Base-by-base conservation (phyloP, 2,888 invertebrate genomes). In the Parnassius smintheus region DNA sequence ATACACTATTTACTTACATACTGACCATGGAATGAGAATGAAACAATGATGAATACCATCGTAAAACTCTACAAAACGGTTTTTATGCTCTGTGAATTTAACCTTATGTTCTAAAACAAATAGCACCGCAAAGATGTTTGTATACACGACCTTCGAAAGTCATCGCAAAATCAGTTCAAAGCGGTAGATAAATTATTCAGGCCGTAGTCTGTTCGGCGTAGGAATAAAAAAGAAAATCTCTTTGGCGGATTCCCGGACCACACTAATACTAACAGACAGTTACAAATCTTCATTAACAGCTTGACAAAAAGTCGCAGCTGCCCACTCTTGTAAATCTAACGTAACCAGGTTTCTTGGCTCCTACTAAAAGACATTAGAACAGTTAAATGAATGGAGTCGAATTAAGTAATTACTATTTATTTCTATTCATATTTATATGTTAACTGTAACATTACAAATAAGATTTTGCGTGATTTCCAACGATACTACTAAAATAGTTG, bases 231-330 rank as follows among this genome's bases (percentile, higher is more conserved):
- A 80, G 78, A 71, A 75, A 72, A 75, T 80, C 76, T 74, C 75
- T 79, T 82, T 77, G 80, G 79, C 76, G 77, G 76, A 73, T 66
- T 65, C 65, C 67, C 74, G 70, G 81, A 80, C 83, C 84, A 82
- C 83, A 80, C 80, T 80, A 82, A 81, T 78, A 73, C 71, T 72
- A 75, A 73, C 78, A 70, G 83, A 78, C 82, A 78, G 82, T 77
- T 80, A 87, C 86, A 86, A 86, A 87, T 86, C 84, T 86, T 88
- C 84, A 85, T 88, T 86, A 85, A 83, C 81, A 82, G 75, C 76
- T 80, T 83, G 85, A 87, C 85, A 85, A 85, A 85, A 85, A 80
- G 82, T 77, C 76, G 68, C 84, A 85, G 84, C 84, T 86, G 84
- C 67, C 72, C 68, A 72, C 69, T 76, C 63, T 73, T 78, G 80